phyloP scores from a whole-genome alignment of 2,797 vertebrate species.

The Amblyraja radiata region DNA sequence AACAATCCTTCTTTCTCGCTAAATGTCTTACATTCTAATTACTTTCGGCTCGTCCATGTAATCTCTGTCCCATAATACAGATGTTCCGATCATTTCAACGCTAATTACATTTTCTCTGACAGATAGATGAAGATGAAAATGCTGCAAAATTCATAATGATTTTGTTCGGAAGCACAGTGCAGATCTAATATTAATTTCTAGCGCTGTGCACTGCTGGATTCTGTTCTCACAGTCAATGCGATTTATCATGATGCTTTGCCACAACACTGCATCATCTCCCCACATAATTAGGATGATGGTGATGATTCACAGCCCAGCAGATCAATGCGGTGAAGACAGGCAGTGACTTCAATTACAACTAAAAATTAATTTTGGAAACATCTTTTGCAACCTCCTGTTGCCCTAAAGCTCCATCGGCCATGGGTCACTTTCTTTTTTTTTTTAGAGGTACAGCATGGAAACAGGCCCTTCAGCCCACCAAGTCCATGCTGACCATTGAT shows the following conservation, averaged over 20 bases:
- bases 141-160: neutral
- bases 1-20: neutral
- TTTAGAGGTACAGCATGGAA: no score
- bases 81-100: neutral
- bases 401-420: neutral
- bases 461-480: no score
- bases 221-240: neutral
- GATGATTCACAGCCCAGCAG: neutral
- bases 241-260: neutral
- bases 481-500: no score
- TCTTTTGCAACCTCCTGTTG: no score
- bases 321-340: neutral
- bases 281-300: neutral
- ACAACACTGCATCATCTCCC: neutral
- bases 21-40: neutral
- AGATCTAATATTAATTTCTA: neutral
- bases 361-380: neutral
- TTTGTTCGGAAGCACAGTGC: slow-evolving; percentile 17
- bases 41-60: neutral
- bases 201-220: neutral
- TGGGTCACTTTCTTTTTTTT: neutral
- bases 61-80: neutral
- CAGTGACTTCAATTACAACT: neutral
- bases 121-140: neutral
- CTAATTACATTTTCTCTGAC: neutral